Conservation (phyloP, 1,140 invertebrate species). For the Oryzaephilus surinamensis region DNA sequence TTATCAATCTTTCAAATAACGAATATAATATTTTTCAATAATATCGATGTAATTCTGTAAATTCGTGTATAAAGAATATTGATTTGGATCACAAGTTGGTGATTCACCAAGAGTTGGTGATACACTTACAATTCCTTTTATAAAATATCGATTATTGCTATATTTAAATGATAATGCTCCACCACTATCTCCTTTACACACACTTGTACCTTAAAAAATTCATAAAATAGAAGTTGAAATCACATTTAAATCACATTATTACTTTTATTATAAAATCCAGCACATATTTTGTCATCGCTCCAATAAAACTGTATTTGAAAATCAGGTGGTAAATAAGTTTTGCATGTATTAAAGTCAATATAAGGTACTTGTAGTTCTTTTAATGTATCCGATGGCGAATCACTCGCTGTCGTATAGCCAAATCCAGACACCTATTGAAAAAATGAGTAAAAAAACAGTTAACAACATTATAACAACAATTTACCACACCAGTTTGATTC, state of each 20-base stretch:
- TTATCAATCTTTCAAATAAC: too few relatives aligned
- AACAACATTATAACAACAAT: conserved; percentile 1
- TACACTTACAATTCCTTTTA: conserved; percentile 22
- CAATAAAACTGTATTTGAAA: too few relatives aligned
- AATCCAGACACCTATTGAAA: conserved; percentile 23
- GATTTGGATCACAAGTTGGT: conserved; percentile 15
- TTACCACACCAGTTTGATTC: neutral
- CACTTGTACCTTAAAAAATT: conserved; percentile 18
- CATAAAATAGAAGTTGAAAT: conserved; percentile 1
- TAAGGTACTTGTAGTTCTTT: conserved; percentile 20
- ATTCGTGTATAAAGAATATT: conserved; percentile 20
- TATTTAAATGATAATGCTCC: conserved; percentile 18
- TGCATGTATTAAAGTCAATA: conserved; percentile 11
- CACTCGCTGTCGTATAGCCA: conserved; percentile 17
- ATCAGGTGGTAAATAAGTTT: conserved; percentile 11
- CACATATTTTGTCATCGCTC: conserved; percentile 26
- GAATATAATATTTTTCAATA: too few relatives aligned
- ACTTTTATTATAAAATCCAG: conserved; percentile 21
- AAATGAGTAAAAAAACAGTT: neutral
- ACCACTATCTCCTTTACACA: conserved; percentile 26
- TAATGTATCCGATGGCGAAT: conserved; percentile 15
- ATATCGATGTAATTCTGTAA: conserved; percentile 11
- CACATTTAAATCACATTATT: conserved; percentile 5
- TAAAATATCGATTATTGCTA: conserved; percentile 11
- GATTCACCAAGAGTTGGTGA: neutral